phyloP scores from a whole-genome alignment of 1,140 invertebrate genomes.

The Cydia fagiglandana region DNA sequence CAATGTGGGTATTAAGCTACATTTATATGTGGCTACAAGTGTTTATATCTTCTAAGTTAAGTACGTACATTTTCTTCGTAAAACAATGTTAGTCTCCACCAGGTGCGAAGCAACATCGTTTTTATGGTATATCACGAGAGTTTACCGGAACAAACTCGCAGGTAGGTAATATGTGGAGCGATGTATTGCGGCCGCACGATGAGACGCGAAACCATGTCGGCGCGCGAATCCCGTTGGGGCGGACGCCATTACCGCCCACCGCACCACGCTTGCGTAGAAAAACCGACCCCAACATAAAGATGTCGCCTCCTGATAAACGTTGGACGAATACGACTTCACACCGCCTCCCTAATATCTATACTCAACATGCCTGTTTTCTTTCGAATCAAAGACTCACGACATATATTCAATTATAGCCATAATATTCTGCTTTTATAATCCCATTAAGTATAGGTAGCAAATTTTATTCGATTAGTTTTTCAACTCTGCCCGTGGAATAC shows the following conservation, averaged over 20 bases:
- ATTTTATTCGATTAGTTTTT: slow-evolving; percentile 43
- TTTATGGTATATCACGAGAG: slow-evolving; percentile 55
- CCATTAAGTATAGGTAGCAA: slow-evolving; percentile 31
- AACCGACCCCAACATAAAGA: slow-evolving; percentile 66
- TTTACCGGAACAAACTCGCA: slow-evolving; percentile 71
- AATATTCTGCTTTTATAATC: slow-evolving; percentile 49
- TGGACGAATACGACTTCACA: slow-evolving; percentile 60
- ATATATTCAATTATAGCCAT: no score
- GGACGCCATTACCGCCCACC: slow-evolving; percentile 72
- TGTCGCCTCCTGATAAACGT: slow-evolving; percentile 66
- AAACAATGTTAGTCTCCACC: background rate
- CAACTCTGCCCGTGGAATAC: slow-evolving; percentile 55
- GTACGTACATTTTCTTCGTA: background rate
- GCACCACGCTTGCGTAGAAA: slow-evolving; percentile 67
- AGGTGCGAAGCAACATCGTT: slow-evolving; percentile 42
- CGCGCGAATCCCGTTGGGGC: slow-evolving; percentile 74
- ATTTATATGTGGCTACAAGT: background rate
- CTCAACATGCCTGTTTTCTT: slow-evolving; percentile 57
- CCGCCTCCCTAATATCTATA: slow-evolving; percentile 40
- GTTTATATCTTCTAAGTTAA: background rate
- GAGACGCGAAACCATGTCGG: slow-evolving; percentile 74
- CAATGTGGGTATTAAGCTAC: background rate
- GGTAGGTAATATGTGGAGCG: slow-evolving; percentile 71
- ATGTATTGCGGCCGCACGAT: slow-evolving; percentile 74
- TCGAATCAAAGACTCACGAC: slow-evolving; percentile 54